phyloP scores from a whole-genome alignment of 2,888 invertebrate species.

The Drosophila sordidula region DNA sequence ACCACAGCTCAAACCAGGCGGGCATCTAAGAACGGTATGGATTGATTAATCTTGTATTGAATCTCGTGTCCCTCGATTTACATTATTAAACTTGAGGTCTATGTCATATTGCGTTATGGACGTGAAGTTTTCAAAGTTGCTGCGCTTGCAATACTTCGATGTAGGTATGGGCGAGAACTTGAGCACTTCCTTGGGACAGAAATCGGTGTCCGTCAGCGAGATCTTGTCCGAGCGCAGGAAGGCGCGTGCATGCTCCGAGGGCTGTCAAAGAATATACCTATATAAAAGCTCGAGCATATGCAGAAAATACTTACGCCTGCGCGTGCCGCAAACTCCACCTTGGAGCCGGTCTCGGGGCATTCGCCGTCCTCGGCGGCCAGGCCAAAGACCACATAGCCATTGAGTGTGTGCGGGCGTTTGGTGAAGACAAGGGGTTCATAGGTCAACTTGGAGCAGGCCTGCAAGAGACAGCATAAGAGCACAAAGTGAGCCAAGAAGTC shows the following conservation, averaged over 20 bases:
- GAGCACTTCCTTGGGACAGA: slow-evolving; percentile 84
- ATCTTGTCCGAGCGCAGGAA: slow-evolving; percentile 81
- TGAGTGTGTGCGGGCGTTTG: slow-evolving; percentile 83
- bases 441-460: slow-evolving; percentile 84
- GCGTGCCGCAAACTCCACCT: slow-evolving; percentile 78
- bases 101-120: slow-evolving; percentile 83
- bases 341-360: slow-evolving; percentile 81
- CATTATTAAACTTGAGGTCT: slow-evolving; percentile 83
- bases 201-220: slow-evolving; percentile 81
- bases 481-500: slow-evolving; percentile 23
- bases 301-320: slow-evolving; percentile 81
- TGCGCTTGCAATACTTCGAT: slow-evolving; percentile 84
- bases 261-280: slow-evolving; percentile 63
- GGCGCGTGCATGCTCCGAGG: slow-evolving; percentile 83
- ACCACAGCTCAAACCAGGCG: slow-evolving; percentile 83
- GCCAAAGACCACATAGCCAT: slow-evolving; percentile 83
- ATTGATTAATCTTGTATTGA: not conserved
- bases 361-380: slow-evolving; percentile 69
- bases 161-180: slow-evolving; percentile 85
- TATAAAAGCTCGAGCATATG: too few relatives aligned
- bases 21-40: slow-evolving; percentile 77
- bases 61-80: slow-evolving; percentile 42
- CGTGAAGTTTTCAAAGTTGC: slow-evolving; percentile 84
- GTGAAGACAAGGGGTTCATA: slow-evolving; percentile 84
- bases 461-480: slow-evolving; percentile 12